Evolutionary conservation across 2,113 vertebrate species (phyloP).

Genomic region (Cricetomys ansorgei): DNA sequence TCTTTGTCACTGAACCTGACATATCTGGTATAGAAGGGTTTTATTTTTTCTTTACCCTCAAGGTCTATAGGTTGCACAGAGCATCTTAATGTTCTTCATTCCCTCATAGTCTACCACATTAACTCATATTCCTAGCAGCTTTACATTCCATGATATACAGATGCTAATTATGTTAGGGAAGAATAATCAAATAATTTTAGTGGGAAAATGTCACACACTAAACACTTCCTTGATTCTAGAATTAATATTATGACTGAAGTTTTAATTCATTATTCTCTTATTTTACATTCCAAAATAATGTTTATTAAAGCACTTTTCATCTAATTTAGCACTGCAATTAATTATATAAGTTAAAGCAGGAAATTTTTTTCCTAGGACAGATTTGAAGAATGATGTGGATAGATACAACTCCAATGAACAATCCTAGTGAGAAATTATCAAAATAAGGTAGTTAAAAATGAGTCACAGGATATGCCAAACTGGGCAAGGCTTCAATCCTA

Average conservation of each 20-base stretch:
- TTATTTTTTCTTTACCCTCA: not conserved
- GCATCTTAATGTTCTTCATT: not conserved
- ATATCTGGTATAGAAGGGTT: not conserved
- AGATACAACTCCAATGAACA: conserved; percentile 42
- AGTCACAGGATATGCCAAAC: conserved; percentile 16
- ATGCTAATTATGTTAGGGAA: not conserved
- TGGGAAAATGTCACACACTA: not conserved
- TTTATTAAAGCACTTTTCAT: not conserved
- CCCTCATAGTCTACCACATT: not conserved
- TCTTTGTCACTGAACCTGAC: conserved; percentile 19
- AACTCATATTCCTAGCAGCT: not conserved
- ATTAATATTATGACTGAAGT: not conserved
- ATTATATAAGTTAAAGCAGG: not conserved
- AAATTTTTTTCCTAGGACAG: not conserved
- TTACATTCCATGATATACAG: not conserved
- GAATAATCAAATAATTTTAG: not conserved
- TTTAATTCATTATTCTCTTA: conserved; percentile 2
- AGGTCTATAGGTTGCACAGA: not conserved
- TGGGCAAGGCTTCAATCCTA: not conserved
- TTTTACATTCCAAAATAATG: conserved; percentile 35
- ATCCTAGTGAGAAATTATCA: conserved; percentile 21
- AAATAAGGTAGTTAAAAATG: conserved; percentile 71
- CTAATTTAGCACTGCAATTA: not conserved
- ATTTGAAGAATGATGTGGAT: not conserved
- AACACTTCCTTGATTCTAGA: not conserved